Base-by-base conservation (phyloP, 2,113 vertebrate species). In the Galeopterus variegatus region DNA sequence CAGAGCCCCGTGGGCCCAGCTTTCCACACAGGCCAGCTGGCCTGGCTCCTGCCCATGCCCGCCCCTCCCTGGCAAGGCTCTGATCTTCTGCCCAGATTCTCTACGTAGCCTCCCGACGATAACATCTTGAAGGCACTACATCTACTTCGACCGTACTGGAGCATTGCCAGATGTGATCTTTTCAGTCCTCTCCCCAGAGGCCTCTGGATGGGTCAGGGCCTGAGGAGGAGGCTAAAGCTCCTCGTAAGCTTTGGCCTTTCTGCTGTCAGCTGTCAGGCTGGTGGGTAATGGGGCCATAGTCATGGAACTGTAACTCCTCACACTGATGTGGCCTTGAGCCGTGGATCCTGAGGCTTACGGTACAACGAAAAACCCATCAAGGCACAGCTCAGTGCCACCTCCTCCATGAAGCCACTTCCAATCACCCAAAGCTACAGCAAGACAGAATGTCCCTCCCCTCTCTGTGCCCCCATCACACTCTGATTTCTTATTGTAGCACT, bases 51-150 rank as follows among this genome's bases (percentile, higher is more conserved):
- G 14, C 24, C 48, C 11, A 1, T 9, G 3, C 33, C 79, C 76
- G 3, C 33, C 79, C 76, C 58, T 80, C 41, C 48, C 21, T 8
- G 11, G 45, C 36, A 65, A 45, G 17, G 60, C 84, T 93, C 89
- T 50, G 88, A 81, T 93, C 91, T 91, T 41, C 79, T 85, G 88
- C 80, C 92, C 62, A 60, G 73, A 13, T 82, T 80, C 64, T 62
- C 84, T 14, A 41, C 67, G 5, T 26, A 8, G 67, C 54, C 90
- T 86, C 72, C 67, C 0, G 1, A 1, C 48, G 67, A 48, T 80
- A 76, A 36, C 80, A 26, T 72, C 13, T 10, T 50, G 26, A 58
- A 80, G 93, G 60, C 36, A 14, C n/a, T 33, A 10, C 8, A 1
- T 94, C 52, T 23, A 8, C 85, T 31, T n/a, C 54, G 81, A 88